Conservation (phyloP, 2,797 vertebrate genomes). For the Argya squamiceps region DNA sequence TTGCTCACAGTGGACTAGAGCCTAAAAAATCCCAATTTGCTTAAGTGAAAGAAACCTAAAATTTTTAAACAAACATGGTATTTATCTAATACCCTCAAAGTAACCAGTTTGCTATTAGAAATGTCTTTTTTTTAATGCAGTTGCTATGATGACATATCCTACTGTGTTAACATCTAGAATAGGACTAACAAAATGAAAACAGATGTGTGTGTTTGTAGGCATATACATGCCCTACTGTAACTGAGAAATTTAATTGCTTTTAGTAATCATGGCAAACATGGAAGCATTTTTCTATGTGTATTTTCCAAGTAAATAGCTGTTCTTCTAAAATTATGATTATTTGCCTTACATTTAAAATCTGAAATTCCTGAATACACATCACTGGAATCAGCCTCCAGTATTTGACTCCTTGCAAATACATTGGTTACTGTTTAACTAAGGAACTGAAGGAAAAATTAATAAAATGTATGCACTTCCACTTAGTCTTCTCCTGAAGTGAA, state of each 20-base stretch:
- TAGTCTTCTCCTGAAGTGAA: neutral
- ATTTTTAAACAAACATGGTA: neutral
- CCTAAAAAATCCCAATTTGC: constrained; percentile 67
- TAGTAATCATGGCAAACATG: neutral
- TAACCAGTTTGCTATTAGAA: neutral
- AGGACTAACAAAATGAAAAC: neutral
- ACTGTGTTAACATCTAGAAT: neutral
- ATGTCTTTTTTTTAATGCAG: rapidly evolving
- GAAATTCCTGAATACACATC: neutral
- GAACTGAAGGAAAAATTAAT: neutral
- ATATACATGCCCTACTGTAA: neutral
- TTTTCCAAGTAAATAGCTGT: neutral
- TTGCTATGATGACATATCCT: neutral
- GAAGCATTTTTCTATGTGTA: neutral
- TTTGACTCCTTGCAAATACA: neutral
- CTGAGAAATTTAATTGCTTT: neutral
- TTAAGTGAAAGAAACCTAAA: neutral
- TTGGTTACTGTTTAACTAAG: neutral
- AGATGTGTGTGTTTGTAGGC: neutral
- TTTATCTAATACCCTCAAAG: neutral
- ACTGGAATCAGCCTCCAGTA: neutral
- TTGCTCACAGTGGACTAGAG: constrained; percentile 86
- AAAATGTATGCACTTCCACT: neutral
- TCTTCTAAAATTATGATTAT: neutral
- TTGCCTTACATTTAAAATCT: neutral